Conservation (phyloP, 2,113 vertebrate genomes). For the Platichthys flesus region DNA sequence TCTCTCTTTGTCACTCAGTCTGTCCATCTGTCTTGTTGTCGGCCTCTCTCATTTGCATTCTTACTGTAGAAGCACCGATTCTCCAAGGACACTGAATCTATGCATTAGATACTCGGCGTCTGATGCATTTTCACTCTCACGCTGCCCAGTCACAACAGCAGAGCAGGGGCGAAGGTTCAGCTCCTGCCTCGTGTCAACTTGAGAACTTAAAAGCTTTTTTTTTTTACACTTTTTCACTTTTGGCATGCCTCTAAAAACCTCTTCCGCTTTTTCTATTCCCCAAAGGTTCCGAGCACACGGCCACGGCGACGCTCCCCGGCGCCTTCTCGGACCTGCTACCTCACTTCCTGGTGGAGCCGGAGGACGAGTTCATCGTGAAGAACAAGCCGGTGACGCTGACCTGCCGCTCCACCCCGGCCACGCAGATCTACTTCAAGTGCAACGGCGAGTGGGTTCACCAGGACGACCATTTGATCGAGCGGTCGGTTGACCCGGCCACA, state of each 20-base stretch:
- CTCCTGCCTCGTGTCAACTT: constrained; percentile 35
- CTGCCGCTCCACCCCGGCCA: constrained; percentile 94
- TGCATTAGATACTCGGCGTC: constrained; percentile 35
- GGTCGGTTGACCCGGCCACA: constrained; percentile 87
- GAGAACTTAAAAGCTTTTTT: constrained; percentile 31
- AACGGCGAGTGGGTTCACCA: constrained; percentile 99
- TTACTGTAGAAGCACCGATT: constrained; percentile 17
- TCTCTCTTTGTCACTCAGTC: constrained; percentile 29
- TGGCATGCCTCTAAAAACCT: constrained; percentile 25
- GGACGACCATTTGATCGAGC: constrained; percentile 91
- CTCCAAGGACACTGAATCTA: constrained; percentile 31
- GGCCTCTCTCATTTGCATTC: constrained; percentile 16
- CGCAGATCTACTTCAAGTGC: constrained; percentile 99
- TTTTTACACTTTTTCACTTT: background rate
- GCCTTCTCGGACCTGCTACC: constrained; percentile 90
- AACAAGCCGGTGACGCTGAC: constrained; percentile 96
- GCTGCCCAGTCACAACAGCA: constrained; percentile 13
- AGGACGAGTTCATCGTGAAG: constrained; percentile 96
- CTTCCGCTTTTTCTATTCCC: background rate
- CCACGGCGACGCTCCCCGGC: constrained; percentile 87
- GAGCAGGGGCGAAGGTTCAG: constrained; percentile 1
- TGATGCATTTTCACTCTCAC: constrained; percentile 10
- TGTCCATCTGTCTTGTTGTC: constrained; percentile 21
- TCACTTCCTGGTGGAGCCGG: constrained; percentile 94
- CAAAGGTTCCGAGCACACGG: constrained; percentile 90